phyloP scores from a whole-genome alignment of 1,140 invertebrate species.

The Nasonia vitripennis region DNA sequence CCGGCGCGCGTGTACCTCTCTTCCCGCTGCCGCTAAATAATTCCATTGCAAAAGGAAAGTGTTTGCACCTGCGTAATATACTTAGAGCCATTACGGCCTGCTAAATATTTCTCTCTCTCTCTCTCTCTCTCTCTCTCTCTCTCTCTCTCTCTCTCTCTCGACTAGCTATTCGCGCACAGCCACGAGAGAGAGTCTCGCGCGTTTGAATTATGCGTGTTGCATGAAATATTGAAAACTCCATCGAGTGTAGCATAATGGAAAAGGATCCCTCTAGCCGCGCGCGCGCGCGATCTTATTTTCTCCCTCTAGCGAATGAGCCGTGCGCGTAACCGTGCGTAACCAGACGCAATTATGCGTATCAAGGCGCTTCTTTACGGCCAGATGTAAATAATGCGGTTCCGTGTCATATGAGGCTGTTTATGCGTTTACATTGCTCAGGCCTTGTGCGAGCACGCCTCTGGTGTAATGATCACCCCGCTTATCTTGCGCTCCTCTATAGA shows the following conservation, averaged over 20 bases:
- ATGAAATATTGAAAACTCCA: slow-evolving; percentile 51
- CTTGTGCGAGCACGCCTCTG: not conserved
- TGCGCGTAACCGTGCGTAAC: slow-evolving; percentile 58
- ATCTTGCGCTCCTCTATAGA: not conserved
- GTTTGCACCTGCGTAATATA: slow-evolving; percentile 42
- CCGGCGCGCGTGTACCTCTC: not conserved
- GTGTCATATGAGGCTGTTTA: slow-evolving; percentile 48
- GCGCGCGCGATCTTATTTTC: slow-evolving; percentile 48
- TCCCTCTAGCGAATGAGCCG: not conserved
- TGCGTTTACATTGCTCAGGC: slow-evolving; percentile 46
- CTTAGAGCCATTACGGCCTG: slow-evolving; percentile 36
- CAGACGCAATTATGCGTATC: slow-evolving; percentile 59
- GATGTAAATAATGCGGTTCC: slow-evolving; percentile 54
- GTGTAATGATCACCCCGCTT: not conserved
- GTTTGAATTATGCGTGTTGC: slow-evolving; percentile 43
- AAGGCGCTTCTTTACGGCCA: slow-evolving; percentile 54
- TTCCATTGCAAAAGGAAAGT: slow-evolving; percentile 27
- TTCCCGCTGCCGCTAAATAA: slow-evolving; percentile 15
- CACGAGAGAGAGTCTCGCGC: not conserved
- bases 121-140: not conserved
- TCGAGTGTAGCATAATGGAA: slow-evolving; percentile 43
- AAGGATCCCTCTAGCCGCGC: slow-evolving; percentile 12
- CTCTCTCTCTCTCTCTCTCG: not conserved
- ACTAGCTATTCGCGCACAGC: not conserved
- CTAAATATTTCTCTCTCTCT: slow-evolving; percentile 46